Percentiles rank a stretch among this genome's conserved stretches.
Conservation (phyloP, 1,140 invertebrate genomes). For the Heliconius hermathena region DNA sequence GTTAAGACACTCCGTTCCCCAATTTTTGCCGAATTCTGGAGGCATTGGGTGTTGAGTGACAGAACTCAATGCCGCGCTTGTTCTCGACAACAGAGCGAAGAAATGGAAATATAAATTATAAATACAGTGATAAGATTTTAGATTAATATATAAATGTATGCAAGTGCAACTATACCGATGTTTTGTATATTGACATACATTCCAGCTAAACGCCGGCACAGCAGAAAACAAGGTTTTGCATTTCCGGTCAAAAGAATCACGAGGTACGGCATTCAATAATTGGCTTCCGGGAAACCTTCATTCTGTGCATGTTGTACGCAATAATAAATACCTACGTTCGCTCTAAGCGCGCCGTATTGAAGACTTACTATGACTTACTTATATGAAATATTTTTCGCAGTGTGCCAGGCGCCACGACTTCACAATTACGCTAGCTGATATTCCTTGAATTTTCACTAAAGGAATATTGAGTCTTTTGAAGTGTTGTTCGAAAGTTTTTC, state of each 20-base stretch:
- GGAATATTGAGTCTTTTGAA: neutral
- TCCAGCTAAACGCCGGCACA: neutral
- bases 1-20: no score
- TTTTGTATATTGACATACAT: neutral
- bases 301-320: constrained; percentile 5
- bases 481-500: neutral
- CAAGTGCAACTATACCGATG: neutral
- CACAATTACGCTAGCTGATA: neutral
- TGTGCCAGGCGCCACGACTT: neutral
- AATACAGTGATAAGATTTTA: no score
- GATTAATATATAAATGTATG: no score
- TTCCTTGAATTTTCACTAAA: neutral
- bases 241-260: constrained; percentile 7
- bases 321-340: constrained; percentile 13
- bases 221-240: constrained; percentile 7
- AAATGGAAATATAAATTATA: no score
- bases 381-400: constrained; percentile 16
- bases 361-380: neutral
- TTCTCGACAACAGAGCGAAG: neutral
- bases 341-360: neutral
- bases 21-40: no score
- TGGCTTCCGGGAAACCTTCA: constrained; percentile 27
- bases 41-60: no score
- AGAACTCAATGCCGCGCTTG: no score
- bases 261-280: constrained; percentile 22